Evolutionary conservation across 1,140 invertebrate species (phyloP), one percentile per base, ranked within the genome.

Genomic region (Drosophila sp.): DNA sequence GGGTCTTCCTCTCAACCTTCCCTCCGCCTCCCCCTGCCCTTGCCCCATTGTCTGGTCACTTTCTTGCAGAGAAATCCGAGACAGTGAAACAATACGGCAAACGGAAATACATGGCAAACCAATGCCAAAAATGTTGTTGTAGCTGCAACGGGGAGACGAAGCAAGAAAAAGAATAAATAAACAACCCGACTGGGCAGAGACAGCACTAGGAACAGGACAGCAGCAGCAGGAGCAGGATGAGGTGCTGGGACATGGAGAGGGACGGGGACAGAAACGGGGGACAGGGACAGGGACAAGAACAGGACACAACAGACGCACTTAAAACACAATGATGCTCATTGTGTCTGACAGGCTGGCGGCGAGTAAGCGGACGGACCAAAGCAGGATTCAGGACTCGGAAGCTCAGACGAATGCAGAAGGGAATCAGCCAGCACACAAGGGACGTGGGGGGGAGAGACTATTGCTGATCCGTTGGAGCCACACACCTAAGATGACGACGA

Each of bases 311-410:
- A 81, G 87, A 86, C 82, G 82, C 82, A 86, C 82, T 89, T 89
- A 89, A 89, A 89, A 89, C 72, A 89, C 83, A 89, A 89, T 89
- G 83, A 89, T 83, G 83, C 83, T 89, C 83, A 89, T 89, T 89
- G 83, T 89, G 79, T 89, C 79, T 89, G 83, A 89, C 83, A 87
- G 83, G 70, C 51, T 25, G 61, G 58, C 46, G 51, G 46, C 71
- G 62, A 41, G 71, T 50, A 69, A 54, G 72, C 63, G 43, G 53
- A 54, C 43, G 14, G 14, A 41, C 14, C 8, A 16, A 4, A 34
- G 46, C 46, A 34, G 14, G 45, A 51, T 46, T 34, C 18, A 21
- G 46, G 11, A 32, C 32, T 18, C n/a, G 6, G 18, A 21, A 40
- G 18, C 51, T 36, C 46, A 61, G 57, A 61, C 57, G 29, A 51